A percentile compares a stretch with the other conserved stretches of the same genome.
Conservation (phyloP, 2,113 vertebrate genomes). For the Nothocercus nigrocapillus region DNA sequence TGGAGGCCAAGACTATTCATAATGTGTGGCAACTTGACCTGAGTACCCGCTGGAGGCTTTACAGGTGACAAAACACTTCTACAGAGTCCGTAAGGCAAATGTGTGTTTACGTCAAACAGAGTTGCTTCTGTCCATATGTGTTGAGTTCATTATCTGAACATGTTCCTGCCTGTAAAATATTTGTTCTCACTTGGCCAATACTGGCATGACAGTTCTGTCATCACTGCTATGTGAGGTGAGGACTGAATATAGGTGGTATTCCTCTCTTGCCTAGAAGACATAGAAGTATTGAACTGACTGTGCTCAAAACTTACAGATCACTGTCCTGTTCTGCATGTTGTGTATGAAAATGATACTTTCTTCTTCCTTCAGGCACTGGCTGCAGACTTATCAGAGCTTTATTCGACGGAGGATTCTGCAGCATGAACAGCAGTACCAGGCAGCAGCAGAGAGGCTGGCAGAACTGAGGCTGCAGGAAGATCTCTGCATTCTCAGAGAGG, state of each 20-base stretch:
- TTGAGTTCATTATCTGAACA: background rate
- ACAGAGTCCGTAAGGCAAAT: background rate
- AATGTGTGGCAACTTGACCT: conserved; percentile 85
- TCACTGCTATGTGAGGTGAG: background rate
- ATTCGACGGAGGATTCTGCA: conserved; percentile 72
- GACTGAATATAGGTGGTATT: background rate
- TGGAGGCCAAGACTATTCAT: conserved; percentile 72
- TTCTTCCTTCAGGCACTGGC: conserved; percentile 81
- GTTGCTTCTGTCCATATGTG: background rate
- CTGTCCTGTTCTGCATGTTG: background rate
- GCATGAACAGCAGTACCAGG: conserved; percentile 81
- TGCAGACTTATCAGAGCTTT: conserved; percentile 80
- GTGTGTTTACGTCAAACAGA: background rate
- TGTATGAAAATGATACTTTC: background rate
- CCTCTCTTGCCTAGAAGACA: background rate
- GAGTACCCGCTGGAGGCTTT: conserved; percentile 88
- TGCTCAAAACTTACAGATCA: background rate
- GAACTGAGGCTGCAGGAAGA: conserved; percentile 85
- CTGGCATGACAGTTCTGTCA: background rate
- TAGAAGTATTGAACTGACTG: background rate
- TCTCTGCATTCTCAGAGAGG: conserved; percentile 80
- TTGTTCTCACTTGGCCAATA: background rate
- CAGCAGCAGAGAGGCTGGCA: conserved; percentile 81
- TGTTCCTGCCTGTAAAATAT: background rate
- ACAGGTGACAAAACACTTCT: conserved; percentile 81